Base-by-base conservation (phyloP, 2,888 invertebrate genomes). In the Dolomedes plantarius region DNA sequence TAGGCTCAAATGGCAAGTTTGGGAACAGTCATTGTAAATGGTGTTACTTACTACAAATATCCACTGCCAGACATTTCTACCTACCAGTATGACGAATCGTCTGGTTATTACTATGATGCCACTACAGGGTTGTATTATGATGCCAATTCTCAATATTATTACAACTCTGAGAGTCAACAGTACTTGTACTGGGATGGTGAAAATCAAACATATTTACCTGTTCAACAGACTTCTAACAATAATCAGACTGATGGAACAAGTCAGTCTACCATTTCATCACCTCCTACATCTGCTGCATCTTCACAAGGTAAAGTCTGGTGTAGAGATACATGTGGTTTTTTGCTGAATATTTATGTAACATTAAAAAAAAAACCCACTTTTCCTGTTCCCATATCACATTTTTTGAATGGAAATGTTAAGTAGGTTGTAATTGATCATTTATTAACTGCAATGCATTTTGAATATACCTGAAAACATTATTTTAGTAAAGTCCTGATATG, bases 101-200 rank as follows among this genome's bases (percentile, higher is more conserved):
- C 98, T 3, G 98, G 99, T 0, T 99, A 97, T 91, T 98, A 98
- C 91, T 98, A 97, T 91, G 99, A 99, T 91, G 94, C 97, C 0
- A 92, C 94, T 0, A 98, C 99, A 0, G 96, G 97, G 0, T 93
- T 99, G 16, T 99, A 99, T 92, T 99, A 98, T 91, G 99, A 99
- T 93, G 95, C 97, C 0, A 96, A 94, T 89, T 96, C 98, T 1
- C 97, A 96, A 90, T 99, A 99, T 92, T 99, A 98, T 91, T 99
- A 96, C 92, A 98, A 99, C 91, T 95, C 96, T 89, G 95, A 95
- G 89, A 95, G 95, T 0, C 96, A 95, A 89, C 95, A 96, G 90
- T 99, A 98, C 92, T 93, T 98, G 90, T 99, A 98, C 91, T 99
- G 98, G 98, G 98, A 98, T 92, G 94, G 94, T 2, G 90, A 90